Evolutionary conservation across 2,113 vertebrate species (phyloP).

Genomic region (Melanocharis versteri): DNA sequence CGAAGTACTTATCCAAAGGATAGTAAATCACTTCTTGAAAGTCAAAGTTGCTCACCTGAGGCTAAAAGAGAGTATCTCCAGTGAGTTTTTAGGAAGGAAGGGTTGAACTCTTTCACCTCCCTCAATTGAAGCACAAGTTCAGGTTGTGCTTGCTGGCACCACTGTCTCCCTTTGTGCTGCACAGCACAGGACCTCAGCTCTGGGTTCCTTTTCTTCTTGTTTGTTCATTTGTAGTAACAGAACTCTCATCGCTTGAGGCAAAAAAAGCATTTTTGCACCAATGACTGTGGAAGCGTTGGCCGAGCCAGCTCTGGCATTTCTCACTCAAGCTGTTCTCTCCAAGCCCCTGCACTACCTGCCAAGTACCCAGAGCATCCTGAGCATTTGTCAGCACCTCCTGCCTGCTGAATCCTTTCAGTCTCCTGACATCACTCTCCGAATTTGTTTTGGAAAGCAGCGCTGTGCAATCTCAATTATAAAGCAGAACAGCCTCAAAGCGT

Average conservation of each 20-base stretch:
- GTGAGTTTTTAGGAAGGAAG: not conserved
- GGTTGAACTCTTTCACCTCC: not conserved
- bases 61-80: not conserved
- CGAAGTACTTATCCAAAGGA: not conserved
- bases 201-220: not conserved
- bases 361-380: not conserved
- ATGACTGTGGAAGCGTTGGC: not conserved
- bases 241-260: not conserved
- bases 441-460: not conserved
- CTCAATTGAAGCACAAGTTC: not conserved
- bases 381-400: not conserved
- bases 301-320: not conserved
- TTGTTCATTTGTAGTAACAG: not conserved
- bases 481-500: not conserved
- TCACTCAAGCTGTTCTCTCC: not conserved
- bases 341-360: not conserved
- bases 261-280: not conserved
- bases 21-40: not conserved
- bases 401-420: not conserved
- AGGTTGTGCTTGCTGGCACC: not conserved
- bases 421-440: not conserved
- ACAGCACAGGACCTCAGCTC: not conserved
- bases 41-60: not conserved
- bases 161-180: not conserved
- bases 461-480: not conserved